Base-by-base conservation (phyloP, 2,888 invertebrate species). In the Corythucha ciliata region DNA sequence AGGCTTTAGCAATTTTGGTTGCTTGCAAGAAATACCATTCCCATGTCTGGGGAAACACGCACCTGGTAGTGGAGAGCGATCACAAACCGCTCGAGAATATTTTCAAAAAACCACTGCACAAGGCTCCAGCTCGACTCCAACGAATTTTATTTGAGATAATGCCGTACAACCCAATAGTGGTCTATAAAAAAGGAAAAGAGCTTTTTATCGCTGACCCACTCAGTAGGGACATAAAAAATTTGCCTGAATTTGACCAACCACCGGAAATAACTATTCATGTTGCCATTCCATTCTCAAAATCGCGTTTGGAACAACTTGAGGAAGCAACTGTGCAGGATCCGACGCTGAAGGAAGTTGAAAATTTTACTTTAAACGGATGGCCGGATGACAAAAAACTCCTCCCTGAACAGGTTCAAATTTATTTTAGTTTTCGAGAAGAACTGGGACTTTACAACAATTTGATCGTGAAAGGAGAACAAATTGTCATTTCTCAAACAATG, bases 21-120 rank as follows among this genome's bases (percentile, higher is more conserved):
- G 64, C 55, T 4, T 63, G 63, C 47, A 48, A 60, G 22, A 63
- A 62, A 52, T 66, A 64, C 51, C 60, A 63, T 20, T 61, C 64
- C 47, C 66, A 65, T 47, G 57, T 67, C 4, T 65, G 59, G 57
- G 48, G 48, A 25, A 36, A 48, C 12, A 63, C 60, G 2, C 4
- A 36, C 3, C 20, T 48, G 18, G 20, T 39, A 7, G 16, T 48
- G 2, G 37, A 48, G 25, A 48, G 5, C 2, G 48, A 48, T 26
- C 48, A 48, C 24, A 48, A 48, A 16, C 48, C 48, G 2, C 27
- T 48, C 2, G 39, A 37, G 12, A 10, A 10, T 3, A 48, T 48
- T 7, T 25, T 40, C 3, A 48, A 40, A 22, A 46, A 46, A 36
- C 47, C 34, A 34, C 25, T 46, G 2, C 47, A 46, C 16, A 34